Base-by-base conservation (phyloP, 2,888 invertebrate species). In the Melanargia galathea region DNA sequence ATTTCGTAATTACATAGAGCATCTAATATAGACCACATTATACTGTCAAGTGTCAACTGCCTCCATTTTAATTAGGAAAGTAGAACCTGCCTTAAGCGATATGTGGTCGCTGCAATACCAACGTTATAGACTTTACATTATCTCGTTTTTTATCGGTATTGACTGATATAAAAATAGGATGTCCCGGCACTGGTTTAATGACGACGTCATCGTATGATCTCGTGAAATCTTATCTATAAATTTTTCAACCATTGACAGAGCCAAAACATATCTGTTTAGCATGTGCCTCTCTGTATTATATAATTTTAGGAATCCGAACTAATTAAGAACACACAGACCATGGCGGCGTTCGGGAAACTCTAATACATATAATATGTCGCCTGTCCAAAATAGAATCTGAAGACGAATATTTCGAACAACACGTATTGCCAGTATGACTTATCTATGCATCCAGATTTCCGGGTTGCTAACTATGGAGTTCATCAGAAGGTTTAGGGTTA, bases 191-290 rank as follows among this genome's bases (percentile, higher is more conserved):
- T 13, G 20, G 22, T 46, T 46, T 46, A 22, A 46, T 46, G 45
- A 22, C 45, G 11, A 10, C 45, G 13, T 22, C 45, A 20, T 46
- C 38, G 38, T 16, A 46, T 46, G 45, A 46, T 46, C 22, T 46
- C 20, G 20, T 22, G 11, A 22, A 20, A 22, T 22, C 22, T 22
- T 46, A 22, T 20, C 45, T 22, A 11, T 22, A 46, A 3, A 3
- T 8, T 3, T 46, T 10, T 45, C 10, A 45, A 10, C 18, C 20
- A 20, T 18, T 45, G n/a, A 18, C 45, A 45, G 20, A 20, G 10
- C 8, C 2, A 20, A 2, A 5, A 13, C 30, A 30, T 30, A 6
- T 30, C 7, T 30, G 8, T 30, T 40, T 16, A 13, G n/a, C 3
- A 13, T 40, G 16, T 40, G 5, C 3, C 3, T n/a, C 5, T 35